Evolutionary conservation across 64 coral and sea anemone species (phyloP).

Genomic region (Stylophora pistillata): DNA sequence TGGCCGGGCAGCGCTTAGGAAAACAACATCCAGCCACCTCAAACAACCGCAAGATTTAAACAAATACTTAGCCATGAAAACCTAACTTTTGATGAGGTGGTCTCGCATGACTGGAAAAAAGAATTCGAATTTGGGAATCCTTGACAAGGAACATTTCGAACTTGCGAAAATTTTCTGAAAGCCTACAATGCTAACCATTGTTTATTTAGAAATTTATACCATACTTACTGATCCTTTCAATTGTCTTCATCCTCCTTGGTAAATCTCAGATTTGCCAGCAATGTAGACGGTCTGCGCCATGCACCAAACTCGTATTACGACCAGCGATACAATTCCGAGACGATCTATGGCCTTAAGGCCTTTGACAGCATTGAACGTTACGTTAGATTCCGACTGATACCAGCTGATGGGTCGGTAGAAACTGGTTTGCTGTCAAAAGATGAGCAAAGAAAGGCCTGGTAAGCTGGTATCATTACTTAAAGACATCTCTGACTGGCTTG

Average conservation of each 20-base stretch:
- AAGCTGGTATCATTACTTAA: not conserved
- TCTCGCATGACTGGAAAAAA: no score
- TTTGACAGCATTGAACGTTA: slow-evolving; percentile 61
- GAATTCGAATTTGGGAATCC: no score
- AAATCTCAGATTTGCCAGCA: slow-evolving; percentile 43
- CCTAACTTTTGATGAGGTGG: no score
- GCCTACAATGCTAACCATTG: no score
- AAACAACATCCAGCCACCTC: no score
- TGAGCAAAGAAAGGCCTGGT: slow-evolving; percentile 84
- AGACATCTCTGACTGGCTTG: not conserved
- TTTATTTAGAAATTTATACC: no score
- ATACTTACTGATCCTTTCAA: not conserved
- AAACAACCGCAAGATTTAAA: no score
- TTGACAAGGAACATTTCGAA: no score
- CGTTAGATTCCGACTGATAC: slow-evolving; percentile 74
- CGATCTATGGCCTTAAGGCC: slow-evolving; percentile 62
- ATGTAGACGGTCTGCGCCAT: slow-evolving; percentile 76
- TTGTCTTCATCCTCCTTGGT: not conserved
- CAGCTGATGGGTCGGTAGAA: slow-evolving; percentile 59
- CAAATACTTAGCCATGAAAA: no score
- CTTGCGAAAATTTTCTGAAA: no score
- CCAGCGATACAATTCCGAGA: slow-evolving; percentile 73
- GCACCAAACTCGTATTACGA: slow-evolving; percentile 67
- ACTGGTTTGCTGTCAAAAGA: slow-evolving; percentile 71
- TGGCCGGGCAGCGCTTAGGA: no score